These are phyloP conservation scores for Poecile montanus DNA, from an alignment of 2,797 vertebrate species.

Conservation along the genomic window DNA sequence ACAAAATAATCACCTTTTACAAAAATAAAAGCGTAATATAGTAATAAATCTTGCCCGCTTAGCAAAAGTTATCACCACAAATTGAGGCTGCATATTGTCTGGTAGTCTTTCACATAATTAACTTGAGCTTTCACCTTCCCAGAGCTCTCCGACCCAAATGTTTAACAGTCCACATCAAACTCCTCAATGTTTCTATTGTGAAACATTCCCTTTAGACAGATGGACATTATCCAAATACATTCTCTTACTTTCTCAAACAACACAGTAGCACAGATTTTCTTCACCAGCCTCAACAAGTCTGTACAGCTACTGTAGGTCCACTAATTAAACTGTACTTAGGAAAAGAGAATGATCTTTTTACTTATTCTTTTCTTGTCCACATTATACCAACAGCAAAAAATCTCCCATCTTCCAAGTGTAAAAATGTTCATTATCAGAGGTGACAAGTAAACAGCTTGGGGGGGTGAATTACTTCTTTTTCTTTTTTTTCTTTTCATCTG, in stretches of 20 bases:
- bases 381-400: neutral
- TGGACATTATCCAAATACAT: neutral
- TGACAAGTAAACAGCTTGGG: neutral
- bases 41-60: neutral
- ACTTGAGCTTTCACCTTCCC: neutral
- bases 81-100: neutral
- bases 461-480: conserved; percentile 67
- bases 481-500: conserved; percentile 81
- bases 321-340: neutral
- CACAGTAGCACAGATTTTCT: neutral
- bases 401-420: neutral
- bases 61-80: neutral
- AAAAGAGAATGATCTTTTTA: neutral
- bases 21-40: conserved; percentile 18
- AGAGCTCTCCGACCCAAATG: neutral
- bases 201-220: neutral
- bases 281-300: neutral
- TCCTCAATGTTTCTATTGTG: neutral
- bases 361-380: neutral
- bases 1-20: conserved; percentile 20
- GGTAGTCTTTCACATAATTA: neutral
- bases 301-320: neutral
- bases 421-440: neutral
- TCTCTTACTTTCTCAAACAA: neutral
- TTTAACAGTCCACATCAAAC: neutral